Base-by-base conservation (phyloP, 53 echinoderm and acorn worm species). In the Stichopus horrens region DNA sequence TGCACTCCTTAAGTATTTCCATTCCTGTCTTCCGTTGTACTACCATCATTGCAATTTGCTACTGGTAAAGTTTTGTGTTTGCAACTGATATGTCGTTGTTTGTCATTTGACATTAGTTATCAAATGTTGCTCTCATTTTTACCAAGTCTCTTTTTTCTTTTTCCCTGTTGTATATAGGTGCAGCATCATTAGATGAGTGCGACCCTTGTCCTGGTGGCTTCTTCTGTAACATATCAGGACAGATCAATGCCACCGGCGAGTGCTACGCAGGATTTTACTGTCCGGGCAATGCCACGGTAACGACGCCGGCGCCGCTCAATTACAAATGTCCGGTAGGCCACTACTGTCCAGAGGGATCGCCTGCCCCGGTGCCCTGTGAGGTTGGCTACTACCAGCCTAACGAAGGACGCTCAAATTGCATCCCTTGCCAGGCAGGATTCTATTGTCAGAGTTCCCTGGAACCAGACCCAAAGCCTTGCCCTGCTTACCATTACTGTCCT, bases 301-400 rank as follows among this genome's bases (percentile, higher is more conserved):
- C 86, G 68, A 90, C 92, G 52, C 86, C 97, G 0, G 90, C 95
- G 19, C 95, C 96, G 20, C 73, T 79, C 58, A 93, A 89, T 5
- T 92, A 90, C 76, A 86, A 90, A 74, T 98, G 99, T 86, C 94
- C 94, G 6, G 90, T 94, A 54, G 99, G 99, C 73, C 96, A 98
- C 88, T 96, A 94, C 88, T 98, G 99, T 66, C 93, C 90, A 7
- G 94, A 92, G 88, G 95, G 95, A 52, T 92, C 95, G 23, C 85
- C 94, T 0, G 94, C 93, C 21, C 99, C 99, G 0, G 89, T 86
- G 14, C 99, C 99, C 1, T 98, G 99, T 66, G 90, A 91, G 5
- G 95, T 95, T 54, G 99, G 99, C 53, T 96, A 94, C 55, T 98
- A 98, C 88, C 99, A 98, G 89, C 99, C 99, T 7, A 92, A 98